These are phyloP conservation scores for Garrulus glandarius DNA, from an alignment of 2,797 vertebrate species.

Conservation along the genomic window DNA sequence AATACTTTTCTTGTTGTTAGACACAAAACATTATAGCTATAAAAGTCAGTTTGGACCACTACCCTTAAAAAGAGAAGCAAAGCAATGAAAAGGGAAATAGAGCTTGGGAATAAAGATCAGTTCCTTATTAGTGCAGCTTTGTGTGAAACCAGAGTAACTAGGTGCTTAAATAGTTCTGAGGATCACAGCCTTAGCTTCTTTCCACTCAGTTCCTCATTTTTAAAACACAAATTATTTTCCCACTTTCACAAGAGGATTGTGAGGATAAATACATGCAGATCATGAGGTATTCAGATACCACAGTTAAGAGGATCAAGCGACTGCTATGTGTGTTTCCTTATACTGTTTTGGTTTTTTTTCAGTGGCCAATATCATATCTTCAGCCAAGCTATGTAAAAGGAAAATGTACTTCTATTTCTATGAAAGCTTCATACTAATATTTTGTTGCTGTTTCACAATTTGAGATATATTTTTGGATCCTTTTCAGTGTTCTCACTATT, in stretches of 20 bases:
- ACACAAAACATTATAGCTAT: background rate
- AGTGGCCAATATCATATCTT: background rate
- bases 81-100: background rate
- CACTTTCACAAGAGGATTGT: background rate
- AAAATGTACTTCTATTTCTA: background rate
- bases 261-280: background rate
- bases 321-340: background rate
- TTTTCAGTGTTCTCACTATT: background rate
- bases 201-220: background rate
- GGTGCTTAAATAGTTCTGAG: background rate
- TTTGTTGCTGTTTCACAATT: background rate
- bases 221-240: background rate
- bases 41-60: background rate
- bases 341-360: fast-evolving
- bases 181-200: background rate
- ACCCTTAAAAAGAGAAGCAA: background rate
- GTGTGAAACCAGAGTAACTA: background rate
- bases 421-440: background rate
- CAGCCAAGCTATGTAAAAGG: background rate
- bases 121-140: background rate
- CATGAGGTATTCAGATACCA: background rate
- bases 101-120: background rate
- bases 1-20: background rate
- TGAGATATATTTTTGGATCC: background rate
- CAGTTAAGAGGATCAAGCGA: background rate